phyloP scores from a whole-genome alignment of 2,797 vertebrate genomes.

The Gymnoscopelus braueri region DNA sequence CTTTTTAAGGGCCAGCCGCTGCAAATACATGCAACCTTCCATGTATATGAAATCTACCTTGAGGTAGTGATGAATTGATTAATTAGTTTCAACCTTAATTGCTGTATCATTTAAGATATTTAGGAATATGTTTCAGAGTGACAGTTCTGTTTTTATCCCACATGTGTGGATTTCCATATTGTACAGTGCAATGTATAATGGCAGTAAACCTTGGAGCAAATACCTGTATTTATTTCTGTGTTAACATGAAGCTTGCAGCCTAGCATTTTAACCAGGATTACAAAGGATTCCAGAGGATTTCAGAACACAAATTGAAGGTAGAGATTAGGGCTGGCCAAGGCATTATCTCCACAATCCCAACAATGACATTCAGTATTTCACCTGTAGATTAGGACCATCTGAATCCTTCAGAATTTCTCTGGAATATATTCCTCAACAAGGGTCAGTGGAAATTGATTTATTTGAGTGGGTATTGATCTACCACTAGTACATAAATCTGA shows the following conservation, averaged over 20 bases:
- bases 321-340: slow-evolving; percentile 46
- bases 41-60: neutral
- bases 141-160: neutral
- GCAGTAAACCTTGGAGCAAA: neutral
- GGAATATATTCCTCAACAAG: slow-evolving; percentile 42
- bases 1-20: slow-evolving; percentile 11
- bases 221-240: slow-evolving; percentile 9
- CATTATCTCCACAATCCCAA: slow-evolving; percentile 42
- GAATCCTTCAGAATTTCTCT: slow-evolving; percentile 10
- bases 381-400: slow-evolving; percentile 43
- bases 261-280: slow-evolving; percentile 41
- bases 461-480: slow-evolving; percentile 3
- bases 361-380: slow-evolving; percentile 40
- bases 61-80: neutral
- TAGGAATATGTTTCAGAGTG: neutral
- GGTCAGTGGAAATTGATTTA: slow-evolving; percentile 28
- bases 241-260: slow-evolving; percentile 17
- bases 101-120: neutral
- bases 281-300: slow-evolving; percentile 34
- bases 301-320: slow-evolving; percentile 40
- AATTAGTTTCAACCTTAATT: neutral
- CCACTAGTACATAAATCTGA: slow-evolving; percentile 45
- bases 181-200: neutral
- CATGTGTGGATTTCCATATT: neutral
- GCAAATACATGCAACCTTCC: neutral